Evolutionary conservation across 2,113 vertebrate genomes (phyloP), one percentile per base, ranked within the genome.

Genomic region (Origma solitaria): DNA sequence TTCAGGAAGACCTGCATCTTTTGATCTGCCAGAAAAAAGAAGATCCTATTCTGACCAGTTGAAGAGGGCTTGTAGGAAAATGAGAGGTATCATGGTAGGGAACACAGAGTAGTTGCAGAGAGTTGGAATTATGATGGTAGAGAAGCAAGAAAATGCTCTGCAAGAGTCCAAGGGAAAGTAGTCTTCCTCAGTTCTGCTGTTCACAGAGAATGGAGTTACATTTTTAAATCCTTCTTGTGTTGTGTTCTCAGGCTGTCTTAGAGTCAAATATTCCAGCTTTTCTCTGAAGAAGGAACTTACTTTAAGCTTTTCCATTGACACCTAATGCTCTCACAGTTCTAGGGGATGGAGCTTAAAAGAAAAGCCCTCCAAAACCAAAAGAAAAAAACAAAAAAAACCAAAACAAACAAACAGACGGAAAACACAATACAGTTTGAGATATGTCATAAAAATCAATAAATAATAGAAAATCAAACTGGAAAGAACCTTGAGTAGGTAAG

Each of bases 261-360:
- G 6, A 68, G 28, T 37, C 19, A 62, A 65, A 19, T 88, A 70
- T 75, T 79, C 66, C 50, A 66, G 11, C 22, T 15, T 44, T 92
- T 79, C 42, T 71, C 28, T 64, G 25, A 8, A 76, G 20, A 9
- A 71, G 30, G 27, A 78, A 47, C 9, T 83, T 77, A 47, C 9
- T 83, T 77, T 5, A 51, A 17, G 15, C 20, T 70, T 82, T 83
- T 62, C 49, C 31, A 33, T 20, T 82, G 49, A 23, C 27, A 82
- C 25, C 2, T 86, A 76, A 31, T 0, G 0, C 68, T 58, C 33
- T 88, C 22, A 47, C 8, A 42, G 15, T 40, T 44, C 10, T 31
- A n/a, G 16, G 8, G 7, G 8, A 42, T n/a, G 23, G 2, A 73
- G 5, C 9, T 69, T 68, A 31, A 50, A 65, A 35, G 28, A 28